A percentile compares a stretch with the other conserved stretches of the same genome.
phyloP scores from a whole-genome alignment of 2,113 vertebrate species.

The Corydoras maculifer region DNA sequence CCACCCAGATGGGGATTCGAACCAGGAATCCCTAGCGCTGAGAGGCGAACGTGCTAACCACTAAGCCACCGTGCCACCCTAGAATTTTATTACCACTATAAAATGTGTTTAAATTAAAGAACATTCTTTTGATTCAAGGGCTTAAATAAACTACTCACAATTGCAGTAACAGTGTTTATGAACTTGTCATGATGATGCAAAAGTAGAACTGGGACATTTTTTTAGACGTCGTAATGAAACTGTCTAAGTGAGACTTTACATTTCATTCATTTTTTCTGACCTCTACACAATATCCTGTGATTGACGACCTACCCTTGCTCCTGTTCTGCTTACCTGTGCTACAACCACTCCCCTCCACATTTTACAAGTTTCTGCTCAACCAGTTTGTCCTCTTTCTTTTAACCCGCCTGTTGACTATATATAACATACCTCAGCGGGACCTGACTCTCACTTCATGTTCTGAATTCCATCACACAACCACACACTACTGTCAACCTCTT shows the following conservation, averaged over 20 bases:
- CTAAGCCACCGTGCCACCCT: too few relatives aligned
- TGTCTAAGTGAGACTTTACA: constrained; percentile 21
- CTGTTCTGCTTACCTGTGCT: constrained; percentile 49
- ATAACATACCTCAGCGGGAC: constrained; percentile 49
- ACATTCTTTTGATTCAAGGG: too few relatives aligned
- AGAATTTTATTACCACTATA: too few relatives aligned
- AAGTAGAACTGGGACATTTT: background rate
- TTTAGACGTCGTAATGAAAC: background rate
- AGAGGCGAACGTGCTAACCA: too few relatives aligned
- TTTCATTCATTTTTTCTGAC: constrained; percentile 50
- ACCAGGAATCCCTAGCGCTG: too few relatives aligned
- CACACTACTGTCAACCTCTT: constrained; percentile 1
- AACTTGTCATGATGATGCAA: too few relatives aligned
- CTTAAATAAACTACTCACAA: too few relatives aligned
- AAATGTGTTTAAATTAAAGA: too few relatives aligned
- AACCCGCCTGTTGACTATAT: constrained; percentile 66
- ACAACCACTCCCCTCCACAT: constrained; percentile 55
- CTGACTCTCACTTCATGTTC: constrained; percentile 55
- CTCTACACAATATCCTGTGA: constrained; percentile 32
- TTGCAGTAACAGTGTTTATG: too few relatives aligned
- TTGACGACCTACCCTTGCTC: constrained; percentile 14
- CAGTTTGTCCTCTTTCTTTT: constrained; percentile 63
- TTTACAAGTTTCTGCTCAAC: constrained; percentile 73
- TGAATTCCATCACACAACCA: constrained; percentile 40
- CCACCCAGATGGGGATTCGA: too few relatives aligned